Evolutionary conservation across 64 coral and sea anemone genomes (phyloP).

Genomic region (Hydrozoanthus tunicans): DNA sequence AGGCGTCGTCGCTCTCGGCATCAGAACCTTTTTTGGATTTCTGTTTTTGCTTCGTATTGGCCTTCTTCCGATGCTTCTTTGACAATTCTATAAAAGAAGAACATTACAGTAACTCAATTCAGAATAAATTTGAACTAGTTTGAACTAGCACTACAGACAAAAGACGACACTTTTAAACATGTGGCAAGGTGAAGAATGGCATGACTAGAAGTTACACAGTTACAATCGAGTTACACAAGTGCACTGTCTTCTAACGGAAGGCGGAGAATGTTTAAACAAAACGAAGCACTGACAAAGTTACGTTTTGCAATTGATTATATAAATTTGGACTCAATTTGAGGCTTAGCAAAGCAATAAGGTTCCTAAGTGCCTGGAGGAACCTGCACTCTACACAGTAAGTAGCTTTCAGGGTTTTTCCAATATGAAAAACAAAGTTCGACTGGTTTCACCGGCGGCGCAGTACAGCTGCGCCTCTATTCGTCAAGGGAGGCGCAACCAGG

Average conservation of each 20-base stretch:
- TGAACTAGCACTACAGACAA: not conserved
- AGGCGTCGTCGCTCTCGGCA: slow-evolving; percentile 72
- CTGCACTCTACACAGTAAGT: too few species aligned
- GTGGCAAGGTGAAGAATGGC: not conserved
- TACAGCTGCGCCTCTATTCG: too few species aligned
- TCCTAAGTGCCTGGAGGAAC: too few species aligned
- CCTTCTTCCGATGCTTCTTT: slow-evolving; percentile 54
- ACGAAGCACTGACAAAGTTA: not conserved
- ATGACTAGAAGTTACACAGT: not conserved
- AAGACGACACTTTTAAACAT: not conserved
- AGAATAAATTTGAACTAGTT: not conserved
- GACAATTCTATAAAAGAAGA: slow-evolving; percentile 1
- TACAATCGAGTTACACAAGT: not conserved
- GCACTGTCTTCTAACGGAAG: not conserved
- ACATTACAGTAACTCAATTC: not conserved
- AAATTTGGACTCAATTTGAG: too few species aligned
- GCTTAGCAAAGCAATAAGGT: too few species aligned
- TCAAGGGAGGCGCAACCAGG: too few species aligned
- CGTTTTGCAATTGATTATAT: too few species aligned
- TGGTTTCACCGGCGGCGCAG: too few species aligned
- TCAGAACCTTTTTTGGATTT: slow-evolving; percentile 86
- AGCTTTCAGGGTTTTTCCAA: too few species aligned
- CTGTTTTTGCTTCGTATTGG: slow-evolving; percentile 54
- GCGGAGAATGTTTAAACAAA: not conserved
- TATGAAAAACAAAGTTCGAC: too few species aligned